phyloP scores from a whole-genome alignment of 2,113 vertebrate species.

The Drymodes brunneopygia region DNA sequence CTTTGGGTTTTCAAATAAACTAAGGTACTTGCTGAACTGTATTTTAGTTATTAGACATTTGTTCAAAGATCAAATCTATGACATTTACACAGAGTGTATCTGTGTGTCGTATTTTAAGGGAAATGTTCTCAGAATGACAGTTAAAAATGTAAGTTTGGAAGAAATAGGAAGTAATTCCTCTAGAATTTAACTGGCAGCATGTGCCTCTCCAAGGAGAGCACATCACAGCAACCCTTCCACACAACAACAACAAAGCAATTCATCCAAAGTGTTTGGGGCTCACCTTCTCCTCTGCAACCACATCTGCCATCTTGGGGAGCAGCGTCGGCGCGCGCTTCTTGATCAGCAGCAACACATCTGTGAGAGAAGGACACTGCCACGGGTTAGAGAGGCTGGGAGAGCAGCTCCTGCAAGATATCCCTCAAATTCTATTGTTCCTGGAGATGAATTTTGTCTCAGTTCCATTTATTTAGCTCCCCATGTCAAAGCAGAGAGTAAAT shows the following conservation, averaged over 20 bases:
- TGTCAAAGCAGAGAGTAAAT: background rate
- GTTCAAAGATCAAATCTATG: background rate
- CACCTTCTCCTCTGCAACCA: slow-evolving; percentile 92
- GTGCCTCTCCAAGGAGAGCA: background rate
- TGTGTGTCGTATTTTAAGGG: background rate
- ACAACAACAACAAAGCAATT: background rate
- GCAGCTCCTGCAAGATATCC: background rate
- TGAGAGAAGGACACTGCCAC: background rate
- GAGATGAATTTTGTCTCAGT: background rate
- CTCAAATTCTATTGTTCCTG: rapidly evolving
- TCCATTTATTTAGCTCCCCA: background rate
- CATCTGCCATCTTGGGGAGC: slow-evolving; percentile 86
- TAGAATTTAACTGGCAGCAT: background rate
- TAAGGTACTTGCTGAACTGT: background rate
- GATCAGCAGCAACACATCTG: slow-evolving; percentile 89
- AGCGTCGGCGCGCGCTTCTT: slow-evolving; percentile 84
- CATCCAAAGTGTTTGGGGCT: background rate
- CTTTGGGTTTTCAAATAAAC: background rate
- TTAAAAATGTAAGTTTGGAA: background rate
- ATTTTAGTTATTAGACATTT: background rate
- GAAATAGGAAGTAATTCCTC: background rate
- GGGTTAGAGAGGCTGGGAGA: background rate
- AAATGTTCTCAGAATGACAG: background rate
- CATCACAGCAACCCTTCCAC: background rate
- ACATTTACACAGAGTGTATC: background rate